phyloP scores from a whole-genome alignment of 1,140 invertebrate genomes.

The Hypothenemus hampei region DNA sequence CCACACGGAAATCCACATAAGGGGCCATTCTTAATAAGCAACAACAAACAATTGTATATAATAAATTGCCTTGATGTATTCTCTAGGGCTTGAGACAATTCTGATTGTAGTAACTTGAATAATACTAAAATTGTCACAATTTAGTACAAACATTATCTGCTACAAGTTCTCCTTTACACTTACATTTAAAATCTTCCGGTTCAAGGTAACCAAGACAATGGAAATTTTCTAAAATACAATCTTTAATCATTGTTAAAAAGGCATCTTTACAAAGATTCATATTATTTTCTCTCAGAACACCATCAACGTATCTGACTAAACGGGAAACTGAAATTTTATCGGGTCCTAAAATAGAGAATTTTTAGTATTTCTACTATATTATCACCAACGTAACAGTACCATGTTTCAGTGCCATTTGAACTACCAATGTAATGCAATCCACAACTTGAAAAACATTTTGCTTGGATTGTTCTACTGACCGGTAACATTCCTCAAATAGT shows the following conservation, averaged over 20 bases:
- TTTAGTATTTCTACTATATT: not conserved
- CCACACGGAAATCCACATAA: slow-evolving; percentile 23
- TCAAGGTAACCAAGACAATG: slow-evolving; percentile 26
- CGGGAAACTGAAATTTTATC: slow-evolving; percentile 21
- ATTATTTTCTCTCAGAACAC: slow-evolving; percentile 24
- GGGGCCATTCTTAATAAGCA: slow-evolving; percentile 35
- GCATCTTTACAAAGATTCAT: slow-evolving; percentile 28
- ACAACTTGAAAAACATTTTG: no score
- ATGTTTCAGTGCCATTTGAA: slow-evolving; percentile 19
- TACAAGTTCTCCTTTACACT: slow-evolving; percentile 1
- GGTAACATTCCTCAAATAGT: no score
- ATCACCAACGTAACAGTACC: slow-evolving; percentile 1
- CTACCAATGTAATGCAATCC: slow-evolving; percentile 20
- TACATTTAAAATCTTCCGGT: slow-evolving; percentile 29
- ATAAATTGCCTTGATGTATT: slow-evolving; percentile 11
- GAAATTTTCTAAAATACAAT: slow-evolving; percentile 31
- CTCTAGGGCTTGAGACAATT: slow-evolving; percentile 1
- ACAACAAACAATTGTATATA: slow-evolving; percentile 27
- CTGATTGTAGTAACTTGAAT: slow-evolving; percentile 17
- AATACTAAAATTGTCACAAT: slow-evolving; percentile 22
- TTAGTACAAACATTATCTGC: not conserved
- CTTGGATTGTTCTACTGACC: no score
- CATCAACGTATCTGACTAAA: slow-evolving; percentile 30
- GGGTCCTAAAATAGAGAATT: slow-evolving; percentile 8
- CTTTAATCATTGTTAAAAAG: slow-evolving; percentile 29